These are phyloP conservation scores for Agrotis puta DNA, from an alignment of 2,888 invertebrate species.

Conservation along the genomic window DNA sequence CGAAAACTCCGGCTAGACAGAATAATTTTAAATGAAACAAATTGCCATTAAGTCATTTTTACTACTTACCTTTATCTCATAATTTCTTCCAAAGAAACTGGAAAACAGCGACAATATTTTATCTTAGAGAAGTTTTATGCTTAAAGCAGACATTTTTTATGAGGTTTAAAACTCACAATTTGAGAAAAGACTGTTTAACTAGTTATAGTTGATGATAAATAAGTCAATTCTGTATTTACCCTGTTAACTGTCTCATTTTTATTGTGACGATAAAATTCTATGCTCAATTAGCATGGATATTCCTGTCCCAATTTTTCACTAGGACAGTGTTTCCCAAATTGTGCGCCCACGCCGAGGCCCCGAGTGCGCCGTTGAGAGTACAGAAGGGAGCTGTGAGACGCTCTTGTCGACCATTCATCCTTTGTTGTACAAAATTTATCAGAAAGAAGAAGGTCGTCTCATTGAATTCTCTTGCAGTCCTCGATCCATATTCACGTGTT, in stretches of 20 bases:
- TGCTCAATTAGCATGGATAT: conserved; percentile 12
- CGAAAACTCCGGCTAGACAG: conserved; percentile 16
- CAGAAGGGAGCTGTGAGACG: too few relatives aligned
- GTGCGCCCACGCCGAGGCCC: too few relatives aligned
- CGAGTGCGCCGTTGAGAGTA: too few relatives aligned
- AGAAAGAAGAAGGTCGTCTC: too few relatives aligned
- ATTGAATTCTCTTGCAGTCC: too few relatives aligned
- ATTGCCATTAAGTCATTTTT: conserved; percentile 32
- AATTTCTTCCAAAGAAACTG: conserved; percentile 11
- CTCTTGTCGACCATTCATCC: too few relatives aligned
- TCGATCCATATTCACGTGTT: too few relatives aligned
- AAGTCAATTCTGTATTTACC: neutral
- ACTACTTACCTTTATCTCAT: conserved; percentile 19
- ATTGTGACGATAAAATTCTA: neutral
- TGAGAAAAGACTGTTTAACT: neutral
- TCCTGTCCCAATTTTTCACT: conserved; percentile 13
- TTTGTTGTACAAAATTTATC: too few relatives aligned
- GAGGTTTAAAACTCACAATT: neutral
- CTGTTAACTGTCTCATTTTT: neutral
- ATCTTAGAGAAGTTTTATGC: conserved; percentile 21
- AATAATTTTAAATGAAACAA: conserved; percentile 40
- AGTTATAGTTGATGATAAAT: neutral
- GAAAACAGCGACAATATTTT: conserved; percentile 18
- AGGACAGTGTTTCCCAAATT: too few relatives aligned
- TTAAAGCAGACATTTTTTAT: conserved; percentile 5